phyloP scores from a whole-genome alignment of 2,113 vertebrate genomes.

The Cromileptes altivelis region DNA sequence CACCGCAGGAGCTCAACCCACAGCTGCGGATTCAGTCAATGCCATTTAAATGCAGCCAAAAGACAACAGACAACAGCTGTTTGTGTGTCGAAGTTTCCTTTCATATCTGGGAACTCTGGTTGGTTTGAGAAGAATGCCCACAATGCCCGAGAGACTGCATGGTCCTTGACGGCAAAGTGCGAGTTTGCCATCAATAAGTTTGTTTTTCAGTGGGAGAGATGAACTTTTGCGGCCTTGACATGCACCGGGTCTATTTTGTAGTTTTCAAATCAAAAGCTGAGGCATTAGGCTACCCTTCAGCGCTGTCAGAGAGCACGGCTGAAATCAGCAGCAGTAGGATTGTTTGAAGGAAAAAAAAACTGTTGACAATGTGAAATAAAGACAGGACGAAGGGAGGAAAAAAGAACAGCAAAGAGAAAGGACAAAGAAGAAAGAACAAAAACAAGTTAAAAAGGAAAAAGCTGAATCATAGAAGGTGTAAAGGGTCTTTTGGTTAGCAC shows the following conservation, averaged over 20 bases:
- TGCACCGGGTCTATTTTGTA: slow-evolving; percentile 18
- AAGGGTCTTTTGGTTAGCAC: neutral
- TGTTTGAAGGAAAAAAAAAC: neutral
- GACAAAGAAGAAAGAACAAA: neutral
- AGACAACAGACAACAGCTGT: neutral
- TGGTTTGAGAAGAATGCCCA: slow-evolving; percentile 3
- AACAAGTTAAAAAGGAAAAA: neutral
- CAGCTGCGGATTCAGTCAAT: slow-evolving; percentile 19
- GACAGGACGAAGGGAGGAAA: neutral
- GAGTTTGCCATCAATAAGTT: slow-evolving; percentile 11
- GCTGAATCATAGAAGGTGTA: neutral
- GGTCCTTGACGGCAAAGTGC: neutral
- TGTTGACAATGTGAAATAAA: neutral
- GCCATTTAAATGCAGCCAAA: slow-evolving; percentile 31
- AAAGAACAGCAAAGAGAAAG: neutral
- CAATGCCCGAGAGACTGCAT: slow-evolving; percentile 14
- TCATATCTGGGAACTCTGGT: slow-evolving; percentile 2
- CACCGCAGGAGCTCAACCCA: slow-evolving; percentile 31
- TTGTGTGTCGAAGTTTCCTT: slow-evolving; percentile 19
- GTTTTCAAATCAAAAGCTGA: slow-evolving; percentile 36
- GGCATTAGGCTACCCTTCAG: slow-evolving; percentile 23
- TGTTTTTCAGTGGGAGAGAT: slow-evolving; percentile 40
- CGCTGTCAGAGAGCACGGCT: slow-evolving; percentile 30
- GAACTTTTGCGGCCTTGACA: slow-evolving; percentile 38
- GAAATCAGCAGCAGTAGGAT: slow-evolving; percentile 3